These are phyloP conservation scores for Alsophila aescularia DNA, from an alignment of 2,888 invertebrate species.

Conservation along the genomic window DNA sequence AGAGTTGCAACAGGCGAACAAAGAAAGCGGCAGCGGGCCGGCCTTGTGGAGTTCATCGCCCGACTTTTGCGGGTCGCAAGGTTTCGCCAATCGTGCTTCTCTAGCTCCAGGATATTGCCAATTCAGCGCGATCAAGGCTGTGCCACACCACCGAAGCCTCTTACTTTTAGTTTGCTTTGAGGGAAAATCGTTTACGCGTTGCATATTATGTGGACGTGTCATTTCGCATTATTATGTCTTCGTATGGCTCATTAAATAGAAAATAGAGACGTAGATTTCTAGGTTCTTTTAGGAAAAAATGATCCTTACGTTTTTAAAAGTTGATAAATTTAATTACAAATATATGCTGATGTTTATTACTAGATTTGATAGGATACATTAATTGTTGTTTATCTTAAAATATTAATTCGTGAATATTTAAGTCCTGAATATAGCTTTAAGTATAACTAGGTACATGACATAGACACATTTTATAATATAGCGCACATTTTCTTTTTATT, in stretches of 20 bases:
- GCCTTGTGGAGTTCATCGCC: conserved; percentile 83
- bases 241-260: not conserved
- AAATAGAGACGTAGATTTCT: too few relatives aligned
- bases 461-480: too few relatives aligned
- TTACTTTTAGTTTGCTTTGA: conserved; percentile 70
- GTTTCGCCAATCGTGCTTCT: conserved; percentile 83
- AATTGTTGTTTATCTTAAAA: too few relatives aligned
- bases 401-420: too few relatives aligned
- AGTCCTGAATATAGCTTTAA: too few relatives aligned
- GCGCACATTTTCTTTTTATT: too few relatives aligned
- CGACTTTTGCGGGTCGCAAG: conserved; percentile 83
- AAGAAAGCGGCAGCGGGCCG: conserved; percentile 79
- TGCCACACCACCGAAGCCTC: conserved; percentile 63
- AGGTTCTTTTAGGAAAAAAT: too few relatives aligned
- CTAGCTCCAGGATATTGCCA: conserved; percentile 84
- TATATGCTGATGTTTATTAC: too few relatives aligned
- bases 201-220: conserved; percentile 26
- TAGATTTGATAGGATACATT: too few relatives aligned
- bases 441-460: too few relatives aligned
- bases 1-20: conserved; percentile 78
- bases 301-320: too few relatives aligned
- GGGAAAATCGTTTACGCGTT: conserved; percentile 55
- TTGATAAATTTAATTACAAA: too few relatives aligned
- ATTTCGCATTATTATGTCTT: not conserved
- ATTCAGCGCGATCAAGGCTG: conserved; percentile 81